Evolutionary conservation across 1,140 invertebrate genomes (phyloP).

Genomic region (Meloidogyne floridensis): DNA sequence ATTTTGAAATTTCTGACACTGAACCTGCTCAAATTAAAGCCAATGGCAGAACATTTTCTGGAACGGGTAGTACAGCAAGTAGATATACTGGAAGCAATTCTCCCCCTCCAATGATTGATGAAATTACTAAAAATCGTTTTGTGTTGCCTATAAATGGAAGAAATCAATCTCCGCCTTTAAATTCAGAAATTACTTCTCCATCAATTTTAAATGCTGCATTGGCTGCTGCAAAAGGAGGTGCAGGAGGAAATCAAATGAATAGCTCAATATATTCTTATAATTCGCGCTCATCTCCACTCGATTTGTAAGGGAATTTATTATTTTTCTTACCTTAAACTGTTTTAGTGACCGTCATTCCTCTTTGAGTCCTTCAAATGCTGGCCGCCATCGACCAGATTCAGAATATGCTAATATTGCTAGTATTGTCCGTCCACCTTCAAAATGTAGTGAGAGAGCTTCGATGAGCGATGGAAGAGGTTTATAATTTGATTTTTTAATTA

Average conservation of each 20-base stretch:
- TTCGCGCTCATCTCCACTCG: constrained; percentile 7
- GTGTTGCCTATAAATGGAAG: background rate
- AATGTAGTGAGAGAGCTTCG: constrained; percentile 24
- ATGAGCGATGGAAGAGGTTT: constrained; percentile 16
- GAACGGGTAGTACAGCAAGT: background rate
- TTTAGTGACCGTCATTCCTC: background rate
- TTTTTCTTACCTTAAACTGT: background rate
- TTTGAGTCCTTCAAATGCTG: constrained; percentile 5
- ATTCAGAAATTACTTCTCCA: background rate
- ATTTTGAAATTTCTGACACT: constrained; percentile 31
- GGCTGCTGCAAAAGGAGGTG: constrained; percentile 3
- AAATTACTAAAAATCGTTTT: background rate
- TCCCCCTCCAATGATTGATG: background rate
- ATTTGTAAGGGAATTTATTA: background rate
- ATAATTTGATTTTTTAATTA: background rate
- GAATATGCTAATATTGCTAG: constrained; percentile 58
- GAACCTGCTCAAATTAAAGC: constrained; percentile 11
- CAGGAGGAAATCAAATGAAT: constrained; percentile 19
- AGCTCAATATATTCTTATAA: constrained; percentile 21
- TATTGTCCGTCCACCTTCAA: constrained; percentile 33
- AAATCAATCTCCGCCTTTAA: background rate
- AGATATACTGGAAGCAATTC: constrained; percentile 1
- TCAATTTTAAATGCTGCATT: constrained; percentile 12
- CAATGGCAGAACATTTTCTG: constrained; percentile 16
- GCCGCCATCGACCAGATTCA: constrained; percentile 29